Conservation (phyloP, 2,888 invertebrate genomes). For the Blastobasis lacticolella region DNA sequence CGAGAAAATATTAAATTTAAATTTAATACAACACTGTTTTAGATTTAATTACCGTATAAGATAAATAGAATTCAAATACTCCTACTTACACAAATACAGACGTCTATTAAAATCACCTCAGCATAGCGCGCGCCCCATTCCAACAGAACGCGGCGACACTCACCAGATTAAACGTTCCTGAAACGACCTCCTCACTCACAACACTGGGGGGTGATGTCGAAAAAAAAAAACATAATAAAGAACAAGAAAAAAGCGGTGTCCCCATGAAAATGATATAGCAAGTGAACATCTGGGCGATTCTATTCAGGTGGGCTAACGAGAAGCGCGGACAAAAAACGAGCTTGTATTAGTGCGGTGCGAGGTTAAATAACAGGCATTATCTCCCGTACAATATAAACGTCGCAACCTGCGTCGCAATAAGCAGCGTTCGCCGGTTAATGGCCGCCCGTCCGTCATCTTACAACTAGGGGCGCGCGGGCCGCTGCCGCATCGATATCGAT, state of each 20-base stretch:
- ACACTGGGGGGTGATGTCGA: no score
- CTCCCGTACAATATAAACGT: slow-evolving; percentile 55
- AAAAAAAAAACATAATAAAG: not conserved
- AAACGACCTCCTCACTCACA: no score
- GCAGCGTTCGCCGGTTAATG: slow-evolving; percentile 43
- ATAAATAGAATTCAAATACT: no score
- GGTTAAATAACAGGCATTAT: slow-evolving; percentile 59
- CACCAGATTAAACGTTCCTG: no score
- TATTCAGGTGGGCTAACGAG: slow-evolving; percentile 14
- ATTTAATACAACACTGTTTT: no score
- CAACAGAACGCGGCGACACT: no score
- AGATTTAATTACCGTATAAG: no score
- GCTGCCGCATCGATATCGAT: slow-evolving; percentile 6
- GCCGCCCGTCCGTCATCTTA: slow-evolving; percentile 48
- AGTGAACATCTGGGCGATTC: slow-evolving; percentile 19
- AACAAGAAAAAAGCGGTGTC: slow-evolving; percentile 5
- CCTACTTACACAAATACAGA: no score
- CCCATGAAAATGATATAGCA: slow-evolving; percentile 14
- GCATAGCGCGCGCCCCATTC: no score
- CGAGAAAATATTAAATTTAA: no score
- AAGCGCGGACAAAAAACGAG: slow-evolving; percentile 17
- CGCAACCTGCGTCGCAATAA: slow-evolving; percentile 52
- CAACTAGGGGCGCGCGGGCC: no score
- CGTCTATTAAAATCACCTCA: no score
- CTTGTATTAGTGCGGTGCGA: slow-evolving; percentile 48